A percentile compares a stretch with the other conserved stretches of the same genome.
Conservation (phyloP, 2,797 vertebrate species). For the Rhabdophis nuchalis region DNA sequence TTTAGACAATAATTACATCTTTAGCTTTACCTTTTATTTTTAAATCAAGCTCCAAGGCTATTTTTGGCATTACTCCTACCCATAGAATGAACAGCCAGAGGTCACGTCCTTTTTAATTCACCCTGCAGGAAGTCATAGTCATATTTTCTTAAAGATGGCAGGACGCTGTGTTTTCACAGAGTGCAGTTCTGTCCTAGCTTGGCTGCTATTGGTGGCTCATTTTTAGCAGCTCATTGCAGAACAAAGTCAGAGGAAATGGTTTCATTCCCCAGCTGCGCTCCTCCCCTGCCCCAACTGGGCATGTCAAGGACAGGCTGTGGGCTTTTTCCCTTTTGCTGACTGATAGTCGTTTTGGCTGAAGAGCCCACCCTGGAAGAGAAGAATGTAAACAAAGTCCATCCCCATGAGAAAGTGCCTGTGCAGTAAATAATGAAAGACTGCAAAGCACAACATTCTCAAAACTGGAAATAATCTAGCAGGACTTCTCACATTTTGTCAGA, state of each 20-base stretch:
- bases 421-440: background rate
- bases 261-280: background rate
- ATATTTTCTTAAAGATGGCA: conserved; percentile 19
- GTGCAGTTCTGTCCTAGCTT: conserved; percentile 14
- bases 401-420: conserved; percentile 14
- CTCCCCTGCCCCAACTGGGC: background rate
- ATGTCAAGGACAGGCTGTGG: conserved; percentile 58
- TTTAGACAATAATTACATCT: background rate
- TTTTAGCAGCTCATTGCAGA: conserved; percentile 37
- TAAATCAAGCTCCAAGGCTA: background rate
- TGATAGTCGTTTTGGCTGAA: conserved; percentile 16
- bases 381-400: conserved; percentile 34
- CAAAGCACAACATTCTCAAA: background rate
- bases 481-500: background rate
- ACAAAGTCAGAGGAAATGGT: conserved; percentile 52
- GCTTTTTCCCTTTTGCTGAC: conserved; percentile 46
- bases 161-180: conserved; percentile 17
- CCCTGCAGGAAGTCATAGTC: conserved; percentile 32
- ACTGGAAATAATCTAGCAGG: background rate
- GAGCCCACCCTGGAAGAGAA: conserved; percentile 24
- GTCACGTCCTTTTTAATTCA: background rate
- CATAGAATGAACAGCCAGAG: conserved; percentile 5
- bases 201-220: conserved; percentile 31
- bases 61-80: background rate
- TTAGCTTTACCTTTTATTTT: background rate